Base-by-base conservation (phyloP, 2,113 vertebrate genomes). In the Promerops cafer region DNA sequence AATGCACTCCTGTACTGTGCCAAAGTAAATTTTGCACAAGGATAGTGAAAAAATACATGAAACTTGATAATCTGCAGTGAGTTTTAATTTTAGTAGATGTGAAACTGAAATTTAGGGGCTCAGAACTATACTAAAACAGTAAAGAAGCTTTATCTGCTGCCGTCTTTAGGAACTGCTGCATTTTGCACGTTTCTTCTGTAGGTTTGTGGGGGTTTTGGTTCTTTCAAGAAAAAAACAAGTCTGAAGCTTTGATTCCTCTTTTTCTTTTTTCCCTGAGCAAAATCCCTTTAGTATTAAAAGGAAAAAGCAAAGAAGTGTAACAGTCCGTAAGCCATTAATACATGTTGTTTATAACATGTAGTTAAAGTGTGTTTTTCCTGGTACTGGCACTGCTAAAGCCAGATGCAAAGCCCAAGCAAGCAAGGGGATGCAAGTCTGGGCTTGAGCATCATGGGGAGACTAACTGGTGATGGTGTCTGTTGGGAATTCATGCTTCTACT, bases 11-110 rank as follows among this genome's bases (percentile, higher is more conserved):
- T 47, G 9, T 78, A 23, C 47, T 49, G n/a, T 53, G 83, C 88
- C 96, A 95, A 94, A 95, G 68, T 87, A 88, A 92, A 83, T 92
- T 93, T 66, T 81, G 54, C 79, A 80, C 47, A 50, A 83, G 42
- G 35, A 3, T 42, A 90, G 15, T 89, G 85, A 81, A 85, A 83
- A 89, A 54, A 23, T 37, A 64, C 23, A n/a, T 68, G 59, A 78
- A 96, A 89, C 39, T 53, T 70, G 37, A 49, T 88, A 65, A 83
- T 92, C 56, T 71, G 33, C 42, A 75, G 28, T 45, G 72, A 75
- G n/a, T 86, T 93, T 93, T 89, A 74, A 65, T 84, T 83, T 95
- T 93, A 22, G 27, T 86, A 86, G 50, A 77, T 45, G 16, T 60
- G 79, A 57, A 89, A 16, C 72, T 90, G 22, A 83, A 61, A 82